A percentile compares a stretch with the other conserved stretches of the same genome.
Conservation (phyloP, 2,888 invertebrate genomes). For the Apomyelois bistriatella region DNA sequence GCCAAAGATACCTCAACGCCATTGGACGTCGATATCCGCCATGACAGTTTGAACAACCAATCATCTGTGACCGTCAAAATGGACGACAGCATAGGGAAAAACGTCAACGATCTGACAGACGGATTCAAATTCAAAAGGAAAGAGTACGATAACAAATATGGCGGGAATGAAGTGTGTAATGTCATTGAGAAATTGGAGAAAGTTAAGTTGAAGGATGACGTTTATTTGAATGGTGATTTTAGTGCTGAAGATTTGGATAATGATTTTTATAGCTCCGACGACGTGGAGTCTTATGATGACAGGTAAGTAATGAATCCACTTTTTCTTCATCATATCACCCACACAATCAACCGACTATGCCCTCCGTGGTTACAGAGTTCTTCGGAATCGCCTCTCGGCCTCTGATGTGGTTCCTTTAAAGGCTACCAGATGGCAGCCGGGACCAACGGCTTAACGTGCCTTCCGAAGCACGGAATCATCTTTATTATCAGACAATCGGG, state of each 20-base stretch:
- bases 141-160: conserved; percentile 27
- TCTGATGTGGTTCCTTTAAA: too few species aligned
- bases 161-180: conserved; percentile 45
- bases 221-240: conserved; percentile 59
- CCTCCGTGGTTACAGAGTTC: too few species aligned
- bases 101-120: conserved; percentile 54
- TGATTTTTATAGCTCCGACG: conserved; percentile 59
- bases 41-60: conserved; percentile 36
- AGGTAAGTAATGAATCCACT: conserved; percentile 50
- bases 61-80: conserved; percentile 31
- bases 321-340: too few species aligned
- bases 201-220: conserved; percentile 60
- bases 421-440: too few species aligned
- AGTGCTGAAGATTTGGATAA: conserved; percentile 54
- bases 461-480: too few species aligned
- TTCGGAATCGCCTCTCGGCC: too few species aligned
- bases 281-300: conserved; percentile 54
- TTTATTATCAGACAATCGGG: too few species aligned
- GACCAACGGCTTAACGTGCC: too few species aligned
- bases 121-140: conserved; percentile 30
- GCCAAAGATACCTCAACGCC: conserved; percentile 39
- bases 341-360: background rate
- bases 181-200: conserved; percentile 65
- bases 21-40: conserved; percentile 16
- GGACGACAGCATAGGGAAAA: conserved; percentile 56